A percentile compares a stretch with the other conserved stretches of the same genome.
Conservation (phyloP, 2,888 invertebrate genomes). For the Plebejus anna region DNA sequence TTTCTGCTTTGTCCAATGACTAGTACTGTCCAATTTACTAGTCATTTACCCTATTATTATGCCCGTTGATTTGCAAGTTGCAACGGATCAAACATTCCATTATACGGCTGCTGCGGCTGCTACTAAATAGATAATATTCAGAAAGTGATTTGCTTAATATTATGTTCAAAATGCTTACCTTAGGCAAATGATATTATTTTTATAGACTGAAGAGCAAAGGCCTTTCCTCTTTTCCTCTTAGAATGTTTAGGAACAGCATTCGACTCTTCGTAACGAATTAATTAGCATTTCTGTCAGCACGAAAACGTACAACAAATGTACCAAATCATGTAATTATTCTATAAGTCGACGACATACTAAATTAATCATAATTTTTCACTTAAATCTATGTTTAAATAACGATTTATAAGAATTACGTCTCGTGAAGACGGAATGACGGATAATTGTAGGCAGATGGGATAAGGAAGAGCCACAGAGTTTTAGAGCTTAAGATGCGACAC, state of each 20-base stretch:
- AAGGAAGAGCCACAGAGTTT: slow-evolving; percentile 33
- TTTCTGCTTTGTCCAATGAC: too few relatives aligned
- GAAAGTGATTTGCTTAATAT: background rate
- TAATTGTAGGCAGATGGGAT: slow-evolving; percentile 39
- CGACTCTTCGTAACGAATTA: too few relatives aligned
- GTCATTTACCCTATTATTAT: too few relatives aligned
- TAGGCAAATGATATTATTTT: background rate
- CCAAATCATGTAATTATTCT: background rate
- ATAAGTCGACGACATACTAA: background rate
- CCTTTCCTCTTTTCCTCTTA: background rate
- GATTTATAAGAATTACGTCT: slow-evolving; percentile 19
- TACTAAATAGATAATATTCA: too few relatives aligned
- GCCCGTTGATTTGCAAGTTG: too few relatives aligned
- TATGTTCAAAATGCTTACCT: too few relatives aligned
- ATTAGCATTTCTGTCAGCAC: background rate
- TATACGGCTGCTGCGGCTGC: too few relatives aligned
- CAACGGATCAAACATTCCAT: too few relatives aligned
- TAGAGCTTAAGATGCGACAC: slow-evolving; percentile 27
- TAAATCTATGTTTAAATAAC: slow-evolving; percentile 15
- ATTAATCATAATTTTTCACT: slow-evolving; percentile 11
- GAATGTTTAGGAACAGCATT: background rate
- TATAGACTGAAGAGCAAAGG: too few relatives aligned
- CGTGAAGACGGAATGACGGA: slow-evolving; percentile 26
- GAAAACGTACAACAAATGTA: background rate
- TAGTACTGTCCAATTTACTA: too few relatives aligned